Evolutionary conservation across 2,797 vertebrate species (phyloP).

Genomic region (Pangasius sanitwongsei): DNA sequence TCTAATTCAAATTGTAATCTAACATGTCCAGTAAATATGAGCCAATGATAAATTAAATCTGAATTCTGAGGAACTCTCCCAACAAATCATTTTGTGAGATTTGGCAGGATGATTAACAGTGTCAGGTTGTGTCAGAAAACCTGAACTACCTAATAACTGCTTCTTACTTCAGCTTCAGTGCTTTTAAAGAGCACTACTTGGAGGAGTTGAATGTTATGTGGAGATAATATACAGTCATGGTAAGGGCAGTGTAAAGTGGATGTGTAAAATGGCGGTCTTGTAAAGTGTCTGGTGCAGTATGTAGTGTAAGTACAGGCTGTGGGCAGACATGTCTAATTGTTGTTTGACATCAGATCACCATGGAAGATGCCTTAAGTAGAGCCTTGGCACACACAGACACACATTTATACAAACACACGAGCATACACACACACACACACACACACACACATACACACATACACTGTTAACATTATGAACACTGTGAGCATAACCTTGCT

Average conservation of each 20-base stretch:
- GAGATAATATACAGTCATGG: not conserved
- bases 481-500: not conserved
- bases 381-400: conserved; percentile 25
- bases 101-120: not conserved
- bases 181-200: not conserved
- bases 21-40: not conserved
- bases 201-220: not conserved
- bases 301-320: conserved; percentile 49
- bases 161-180: not conserved
- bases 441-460: not conserved
- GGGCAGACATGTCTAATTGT: conserved; percentile 53
- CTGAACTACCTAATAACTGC: not conserved
- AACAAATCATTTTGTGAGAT: not conserved
- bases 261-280: conserved; percentile 29
- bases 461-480: not conserved
- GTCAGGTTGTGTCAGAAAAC: not conserved
- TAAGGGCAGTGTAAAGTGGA: conserved; percentile 16
- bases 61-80: not conserved
- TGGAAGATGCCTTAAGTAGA: conserved; percentile 37
- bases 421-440: not conserved
- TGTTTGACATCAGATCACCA: conserved; percentile 51
- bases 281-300: conserved; percentile 35
- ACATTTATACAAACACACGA: not conserved
- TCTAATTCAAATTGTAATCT: not conserved
- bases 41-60: not conserved